These are phyloP conservation scores for Prionace glauca DNA, from an alignment of 2,797 vertebrate genomes.

Conservation along the genomic window DNA sequence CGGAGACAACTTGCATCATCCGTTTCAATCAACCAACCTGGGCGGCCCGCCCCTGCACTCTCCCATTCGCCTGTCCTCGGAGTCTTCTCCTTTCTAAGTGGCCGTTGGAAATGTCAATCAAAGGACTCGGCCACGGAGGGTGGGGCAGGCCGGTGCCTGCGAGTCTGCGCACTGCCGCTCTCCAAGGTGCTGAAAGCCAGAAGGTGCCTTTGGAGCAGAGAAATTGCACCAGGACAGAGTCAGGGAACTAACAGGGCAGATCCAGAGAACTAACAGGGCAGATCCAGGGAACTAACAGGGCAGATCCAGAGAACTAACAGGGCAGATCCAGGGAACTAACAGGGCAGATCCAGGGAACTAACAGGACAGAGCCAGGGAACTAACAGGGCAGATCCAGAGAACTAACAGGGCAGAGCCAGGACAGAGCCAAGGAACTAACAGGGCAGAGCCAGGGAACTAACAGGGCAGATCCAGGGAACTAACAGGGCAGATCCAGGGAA, in stretches of 20 bases:
- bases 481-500: no score
- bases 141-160: rapidly evolving
- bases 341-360: no score
- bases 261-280: no score
- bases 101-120: background rate
- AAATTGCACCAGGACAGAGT: background rate
- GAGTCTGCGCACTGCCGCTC: background rate
- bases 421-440: no score
- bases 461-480: no score
- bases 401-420: no score
- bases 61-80: slow-evolving; percentile 11
- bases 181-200: slow-evolving; percentile 24
- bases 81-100: background rate
- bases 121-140: background rate
- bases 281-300: no score
- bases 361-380: no score
- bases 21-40: background rate
- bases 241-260: background rate
- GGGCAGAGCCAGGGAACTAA: no score
- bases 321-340: no score
- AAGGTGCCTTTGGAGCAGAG: background rate
- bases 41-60: background rate
- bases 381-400: no score
- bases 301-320: no score
- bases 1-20: background rate